A percentile compares a stretch with the other conserved stretches of the same genome.
Conservation (phyloP, 2,888 invertebrate genomes). For the Hydrotaea cyrtoneurina region DNA sequence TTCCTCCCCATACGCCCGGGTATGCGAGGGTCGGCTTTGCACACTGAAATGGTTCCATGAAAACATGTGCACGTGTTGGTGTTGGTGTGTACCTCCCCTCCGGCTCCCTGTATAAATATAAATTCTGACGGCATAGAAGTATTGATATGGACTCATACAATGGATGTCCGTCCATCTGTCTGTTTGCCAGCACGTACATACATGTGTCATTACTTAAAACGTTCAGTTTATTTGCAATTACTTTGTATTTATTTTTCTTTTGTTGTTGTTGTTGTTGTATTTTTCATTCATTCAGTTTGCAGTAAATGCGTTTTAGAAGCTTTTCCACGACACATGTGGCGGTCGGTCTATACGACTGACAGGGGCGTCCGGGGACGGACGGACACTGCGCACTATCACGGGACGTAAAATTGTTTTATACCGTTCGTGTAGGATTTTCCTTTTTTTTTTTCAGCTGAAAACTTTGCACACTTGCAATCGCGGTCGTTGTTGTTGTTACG, state of each 20-base stretch:
- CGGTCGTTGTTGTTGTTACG: background rate
- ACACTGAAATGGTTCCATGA: too few species aligned
- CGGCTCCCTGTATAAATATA: too few species aligned
- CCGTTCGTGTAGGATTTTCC: background rate
- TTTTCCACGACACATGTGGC: background rate
- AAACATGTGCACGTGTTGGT: too few species aligned
- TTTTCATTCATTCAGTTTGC: background rate
- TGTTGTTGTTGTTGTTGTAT: background rate
- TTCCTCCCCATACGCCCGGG: too few species aligned
- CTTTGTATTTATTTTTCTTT: background rate
- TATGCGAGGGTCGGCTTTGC: too few species aligned
- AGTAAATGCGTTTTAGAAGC: slow-evolving; percentile 28
- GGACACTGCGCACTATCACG: background rate
- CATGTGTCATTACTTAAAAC: background rate
- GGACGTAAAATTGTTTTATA: background rate
- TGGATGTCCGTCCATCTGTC: background rate
- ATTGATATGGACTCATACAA: background rate
- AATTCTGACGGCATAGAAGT: too few species aligned
- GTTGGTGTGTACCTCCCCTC: too few species aligned
- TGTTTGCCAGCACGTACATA: background rate
- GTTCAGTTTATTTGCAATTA: slow-evolving; percentile 15
- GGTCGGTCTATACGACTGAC: background rate
- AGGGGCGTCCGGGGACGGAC: background rate
- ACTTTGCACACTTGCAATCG: background rate
- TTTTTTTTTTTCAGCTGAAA: background rate